Base-by-base conservation (phyloP, 2,888 invertebrate species). In the Adineta ricciae region DNA sequence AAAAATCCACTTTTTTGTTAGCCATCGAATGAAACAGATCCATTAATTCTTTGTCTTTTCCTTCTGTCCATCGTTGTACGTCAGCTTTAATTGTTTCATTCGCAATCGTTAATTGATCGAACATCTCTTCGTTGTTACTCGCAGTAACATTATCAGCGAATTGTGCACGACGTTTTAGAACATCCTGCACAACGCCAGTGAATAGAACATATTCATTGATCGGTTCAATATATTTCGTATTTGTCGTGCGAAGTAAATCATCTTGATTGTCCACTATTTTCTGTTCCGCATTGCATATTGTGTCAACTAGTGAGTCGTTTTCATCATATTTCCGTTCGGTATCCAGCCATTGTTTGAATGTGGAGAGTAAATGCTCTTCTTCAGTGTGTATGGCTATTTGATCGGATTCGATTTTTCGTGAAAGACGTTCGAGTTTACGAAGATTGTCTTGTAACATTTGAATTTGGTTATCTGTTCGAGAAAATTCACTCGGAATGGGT, bases 81-180 rank as follows among this genome's bases (percentile, higher is more conserved):
- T 78, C 78, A 41, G 78, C 78, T 78, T 78, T 78, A 78, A 78
- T 78, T 8, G 78, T 78, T 78, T 78, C 78, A 78, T 78, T 78
- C 0, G 78, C 78, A 78, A 78, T 78, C 3, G 78, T 78, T 9
- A 78, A n/a, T 78, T 78, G 78, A 78, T 78, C 78, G 5, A 41
- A 78, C 41, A 78, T n/a, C 1, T 78, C 24, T 41, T 78, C 78
- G n/a, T 21, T 41, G n/a, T 78, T 41, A 78, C 2, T 78, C 14
- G 41, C 24, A n/a, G 24, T n/a, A 11, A 41, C 38, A 78, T 41
- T 78, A 11, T 38, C 78, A n/a, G 38, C 24, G 24, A 78, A 41
- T 78, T 78, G 78, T n/a, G 24, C 19, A 14, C 78, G 78, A 78
- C 41, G 78, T 78, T 78, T 78, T n/a, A 78, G 41, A 41, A 78